These are phyloP conservation scores for Sinocyclocheilus rhinocerous DNA, from an alignment of 2,113 vertebrate species.

Conservation along the genomic window DNA sequence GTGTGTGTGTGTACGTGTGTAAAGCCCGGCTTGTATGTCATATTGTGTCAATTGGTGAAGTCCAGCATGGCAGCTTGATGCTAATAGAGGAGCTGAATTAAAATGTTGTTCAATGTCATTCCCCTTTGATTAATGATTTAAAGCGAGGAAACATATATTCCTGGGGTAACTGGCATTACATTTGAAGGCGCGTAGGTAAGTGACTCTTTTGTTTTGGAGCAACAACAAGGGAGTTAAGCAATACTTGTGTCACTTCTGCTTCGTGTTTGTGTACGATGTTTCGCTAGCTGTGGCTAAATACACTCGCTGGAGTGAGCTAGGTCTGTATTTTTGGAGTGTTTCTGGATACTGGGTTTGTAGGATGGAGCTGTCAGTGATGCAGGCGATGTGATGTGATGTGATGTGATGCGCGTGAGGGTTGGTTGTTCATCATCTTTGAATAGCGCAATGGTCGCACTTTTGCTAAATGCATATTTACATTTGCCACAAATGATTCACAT, in stretches of 20 bases:
- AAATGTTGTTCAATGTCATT: constrained; percentile 51
- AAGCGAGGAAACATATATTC: constrained; percentile 54
- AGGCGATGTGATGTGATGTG: constrained; percentile 18
- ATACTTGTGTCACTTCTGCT: constrained; percentile 62
- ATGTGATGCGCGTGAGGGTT: constrained; percentile 29
- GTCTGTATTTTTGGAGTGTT: constrained; percentile 31
- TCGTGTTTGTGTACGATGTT: constrained; percentile 9
- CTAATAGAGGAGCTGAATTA: constrained; percentile 56
- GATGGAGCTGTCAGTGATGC: constrained; percentile 55
- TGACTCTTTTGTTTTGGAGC: constrained; percentile 76
- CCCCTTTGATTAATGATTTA: constrained; percentile 24
- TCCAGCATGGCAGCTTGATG: constrained; percentile 46
- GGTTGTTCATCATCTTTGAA: not conserved
- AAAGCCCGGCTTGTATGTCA: constrained; percentile 61
- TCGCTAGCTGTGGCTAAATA: not conserved
- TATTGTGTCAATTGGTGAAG: constrained; percentile 58
- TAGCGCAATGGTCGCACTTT: constrained; percentile 48
- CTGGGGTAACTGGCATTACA: constrained; percentile 47
- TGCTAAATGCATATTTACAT: not conserved
- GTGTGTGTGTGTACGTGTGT: constrained; percentile 22
- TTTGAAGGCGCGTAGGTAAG: constrained; percentile 71
- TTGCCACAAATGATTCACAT: not conserved
- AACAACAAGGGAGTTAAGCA: constrained; percentile 58
- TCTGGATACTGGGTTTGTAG: constrained; percentile 35
- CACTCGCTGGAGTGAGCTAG: not conserved